These are phyloP conservation scores for Sebastes miniatus DNA, from an alignment of 2,797 vertebrate genomes.

Conservation along the genomic window DNA sequence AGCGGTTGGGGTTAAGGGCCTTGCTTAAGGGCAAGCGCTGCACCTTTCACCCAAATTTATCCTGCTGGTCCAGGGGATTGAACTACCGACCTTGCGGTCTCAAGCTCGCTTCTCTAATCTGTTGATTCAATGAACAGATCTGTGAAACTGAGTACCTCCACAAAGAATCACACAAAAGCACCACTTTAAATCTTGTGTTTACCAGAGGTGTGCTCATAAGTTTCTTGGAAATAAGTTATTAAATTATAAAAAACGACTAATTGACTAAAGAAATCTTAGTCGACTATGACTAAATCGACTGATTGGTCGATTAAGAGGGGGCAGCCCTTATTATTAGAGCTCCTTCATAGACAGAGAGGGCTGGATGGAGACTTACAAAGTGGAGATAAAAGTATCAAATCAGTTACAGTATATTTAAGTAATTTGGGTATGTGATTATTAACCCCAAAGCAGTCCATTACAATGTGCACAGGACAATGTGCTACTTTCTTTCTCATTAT, in stretches of 20 bases:
- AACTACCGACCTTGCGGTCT: accelerated
- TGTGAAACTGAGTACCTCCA: background rate
- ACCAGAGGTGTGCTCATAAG: background rate
- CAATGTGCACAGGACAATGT: background rate
- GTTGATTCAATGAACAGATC: background rate
- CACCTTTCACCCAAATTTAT: too few species aligned
- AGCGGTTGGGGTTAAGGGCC: too few species aligned
- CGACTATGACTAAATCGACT: background rate
- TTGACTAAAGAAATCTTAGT: background rate
- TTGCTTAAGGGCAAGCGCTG: too few species aligned
- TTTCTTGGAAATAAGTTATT: background rate
- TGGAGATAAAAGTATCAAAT: background rate
- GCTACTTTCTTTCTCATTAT: background rate
- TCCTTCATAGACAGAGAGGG: background rate
- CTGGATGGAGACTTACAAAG: background rate
- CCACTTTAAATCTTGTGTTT: background rate
- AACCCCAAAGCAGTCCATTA: background rate
- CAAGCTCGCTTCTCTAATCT: too few species aligned
- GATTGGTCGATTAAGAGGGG: background rate
- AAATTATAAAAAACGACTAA: background rate
- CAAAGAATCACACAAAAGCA: background rate
- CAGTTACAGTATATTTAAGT: background rate
- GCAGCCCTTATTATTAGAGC: background rate
- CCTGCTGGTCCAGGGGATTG: too few species aligned
- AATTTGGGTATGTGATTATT: constrained; percentile 23